phyloP scores from a whole-genome alignment of 2,797 vertebrate species.

The Oreortyx pictus region DNA sequence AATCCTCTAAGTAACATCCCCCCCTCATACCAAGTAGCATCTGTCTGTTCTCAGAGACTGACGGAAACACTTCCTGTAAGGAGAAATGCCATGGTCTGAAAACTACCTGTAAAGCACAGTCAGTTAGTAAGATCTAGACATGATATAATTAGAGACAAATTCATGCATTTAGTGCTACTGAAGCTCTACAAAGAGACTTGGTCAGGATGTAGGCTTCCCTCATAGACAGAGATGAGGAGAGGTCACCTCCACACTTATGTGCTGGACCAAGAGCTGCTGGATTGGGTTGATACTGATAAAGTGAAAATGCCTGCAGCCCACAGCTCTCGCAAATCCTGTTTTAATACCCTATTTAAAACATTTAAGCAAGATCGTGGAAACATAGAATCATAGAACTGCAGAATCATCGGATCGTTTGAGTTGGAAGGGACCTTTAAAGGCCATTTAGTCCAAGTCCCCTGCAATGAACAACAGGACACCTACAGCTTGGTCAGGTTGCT shows the following conservation, averaged over 20 bases:
- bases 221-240: neutral
- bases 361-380: neutral
- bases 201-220: neutral
- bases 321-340: neutral
- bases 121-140: neutral
- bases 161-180: neutral
- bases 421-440: no score
- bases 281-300: neutral
- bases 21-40: neutral
- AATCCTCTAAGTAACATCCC: neutral
- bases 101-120: neutral
- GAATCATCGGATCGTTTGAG: no score
- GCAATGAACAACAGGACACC: no score
- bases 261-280: neutral
- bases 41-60: neutral
- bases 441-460: no score
- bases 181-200: neutral
- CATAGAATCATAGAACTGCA: no score
- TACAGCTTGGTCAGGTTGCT: no score
- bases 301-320: neutral
- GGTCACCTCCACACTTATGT: rapidly evolving
- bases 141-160: neutral
- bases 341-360: neutral
- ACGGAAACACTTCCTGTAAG: neutral
- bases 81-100: neutral